Base-by-base conservation (phyloP, 1,140 invertebrate species). In the Holcopasites calliopsidis region DNA sequence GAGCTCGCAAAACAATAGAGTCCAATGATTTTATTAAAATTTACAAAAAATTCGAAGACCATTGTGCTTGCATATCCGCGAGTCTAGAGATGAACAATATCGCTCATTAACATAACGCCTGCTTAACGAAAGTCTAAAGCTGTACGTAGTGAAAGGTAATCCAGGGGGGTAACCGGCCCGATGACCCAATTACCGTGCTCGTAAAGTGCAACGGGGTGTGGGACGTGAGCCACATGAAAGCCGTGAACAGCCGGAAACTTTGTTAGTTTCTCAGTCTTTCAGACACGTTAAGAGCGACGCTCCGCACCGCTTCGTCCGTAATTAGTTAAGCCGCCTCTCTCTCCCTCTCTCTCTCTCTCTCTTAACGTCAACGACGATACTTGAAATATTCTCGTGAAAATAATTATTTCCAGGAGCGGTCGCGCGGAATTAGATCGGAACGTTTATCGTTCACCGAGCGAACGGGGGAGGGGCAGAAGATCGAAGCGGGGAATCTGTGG, bases 191-290 rank as follows among this genome's bases (percentile, higher is more conserved):
- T 82, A 82, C 71, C 33, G 73, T 44, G 76, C 79, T 82, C 73
- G 78, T 82, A 82, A 82, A 72, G 80, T 66, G 79, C 80, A 82
- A 82, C 80, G 44, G 66, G 28, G 35, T n/a, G n/a, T 44, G 69
- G 60, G 38, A 82, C 74, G 78, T 77, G 80, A 82, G 80, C 80
- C 80, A 82, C 79, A 72, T 77, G 79, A 82, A 82, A 82, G 80
- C 79, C 61, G 66, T 18, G 61, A 68, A 44, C 64, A 81, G 42
- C 52, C 42, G 55, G 68, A 77, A 82, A 82, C 73, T 82, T 82
- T 77, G 80, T 81, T 55, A 57, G 60, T 66, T 66, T 40, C 44
- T 38, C 35, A 60, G 72, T 82, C 80, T 71, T 77, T 81, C 79
- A n/a, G 65, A 71, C 77, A 50, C 35, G 77, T 81, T 81, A 76